Percentiles rank a stretch among this genome's conserved stretches.
These are phyloP conservation scores for Tuta absoluta DNA, from an alignment of 2,888 invertebrate species.

Conservation along the genomic window DNA sequence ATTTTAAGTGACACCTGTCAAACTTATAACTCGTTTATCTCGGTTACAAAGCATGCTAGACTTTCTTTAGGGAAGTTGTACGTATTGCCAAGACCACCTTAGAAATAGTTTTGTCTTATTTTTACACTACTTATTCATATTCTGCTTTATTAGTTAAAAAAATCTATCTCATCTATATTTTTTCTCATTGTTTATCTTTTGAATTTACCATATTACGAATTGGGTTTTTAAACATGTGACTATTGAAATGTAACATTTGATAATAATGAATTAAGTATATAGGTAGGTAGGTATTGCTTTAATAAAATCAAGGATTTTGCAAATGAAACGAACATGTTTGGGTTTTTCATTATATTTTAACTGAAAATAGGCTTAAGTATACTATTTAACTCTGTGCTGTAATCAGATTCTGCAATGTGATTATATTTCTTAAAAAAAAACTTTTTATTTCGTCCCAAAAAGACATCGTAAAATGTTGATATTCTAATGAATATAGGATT, in stretches of 20 bases:
- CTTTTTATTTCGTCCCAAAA: slow-evolving; percentile 33
- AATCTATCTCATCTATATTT: too few relatives aligned
- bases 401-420: slow-evolving; percentile 75
- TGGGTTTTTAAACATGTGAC: not conserved
- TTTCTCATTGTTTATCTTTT: too few relatives aligned
- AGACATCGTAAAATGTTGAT: slow-evolving; percentile 28
- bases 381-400: slow-evolving; percentile 64
- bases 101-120: too few relatives aligned
- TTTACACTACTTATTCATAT: too few relatives aligned
- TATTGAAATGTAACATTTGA: too few relatives aligned
- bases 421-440: slow-evolving; percentile 45
- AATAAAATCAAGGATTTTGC: not conserved
- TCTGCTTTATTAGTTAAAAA: not conserved
- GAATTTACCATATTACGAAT: not conserved
- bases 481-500: slow-evolving; percentile 27
- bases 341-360: slow-evolving; percentile 68
- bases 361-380: slow-evolving; percentile 75
- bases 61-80: too few relatives aligned
- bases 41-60: too few relatives aligned
- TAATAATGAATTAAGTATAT: too few relatives aligned
- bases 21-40: too few relatives aligned
- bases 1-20: too few relatives aligned
- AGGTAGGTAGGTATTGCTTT: too few relatives aligned
- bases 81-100: too few relatives aligned
- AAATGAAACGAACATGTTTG: slow-evolving; percentile 38